Evolutionary conservation across 1,140 invertebrate species (phyloP).

Genomic region (Galleria mellonella): DNA sequence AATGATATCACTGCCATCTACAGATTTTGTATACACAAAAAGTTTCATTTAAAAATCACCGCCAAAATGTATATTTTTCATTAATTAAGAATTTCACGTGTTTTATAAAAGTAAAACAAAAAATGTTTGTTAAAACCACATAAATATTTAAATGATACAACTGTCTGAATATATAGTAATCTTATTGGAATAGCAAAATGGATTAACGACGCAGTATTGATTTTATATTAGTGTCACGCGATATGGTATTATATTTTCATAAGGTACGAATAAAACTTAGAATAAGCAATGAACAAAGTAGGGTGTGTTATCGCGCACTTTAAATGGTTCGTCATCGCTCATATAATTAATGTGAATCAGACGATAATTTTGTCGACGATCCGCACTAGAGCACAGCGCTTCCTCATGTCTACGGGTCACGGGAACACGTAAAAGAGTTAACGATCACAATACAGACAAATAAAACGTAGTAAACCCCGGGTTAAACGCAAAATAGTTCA

Average conservation of each 20-base stretch:
- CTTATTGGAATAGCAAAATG: neutral
- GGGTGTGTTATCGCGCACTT: constrained; percentile 56
- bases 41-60: constrained; percentile 43
- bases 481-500: constrained; percentile 24
- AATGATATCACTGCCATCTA: constrained; percentile 30
- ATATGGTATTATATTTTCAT: constrained; percentile 23
- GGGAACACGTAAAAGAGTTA: constrained; percentile 10
- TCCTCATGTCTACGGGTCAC: constrained; percentile 9
- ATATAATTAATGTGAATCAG: constrained; percentile 66
- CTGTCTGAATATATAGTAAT: neutral
- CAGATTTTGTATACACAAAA: constrained; percentile 6
- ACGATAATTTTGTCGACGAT: constrained; percentile 33
- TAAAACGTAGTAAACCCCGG: constrained; percentile 10
- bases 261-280: constrained; percentile 4
- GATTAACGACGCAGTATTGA: constrained; percentile 41
- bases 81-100: neutral
- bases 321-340: constrained; percentile 56
- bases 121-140: neutral
- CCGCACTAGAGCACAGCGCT: constrained; percentile 23
- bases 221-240: constrained; percentile 47
- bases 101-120: constrained; percentile 15
- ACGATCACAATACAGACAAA: constrained; percentile 4
- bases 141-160: neutral
- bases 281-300: constrained; percentile 20
- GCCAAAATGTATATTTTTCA: constrained; percentile 22